A percentile compares a stretch with the other conserved stretches of the same genome.
These are phyloP conservation scores for Poecile atricapillus DNA, from an alignment of 2,113 vertebrate species.

Conservation along the genomic window DNA sequence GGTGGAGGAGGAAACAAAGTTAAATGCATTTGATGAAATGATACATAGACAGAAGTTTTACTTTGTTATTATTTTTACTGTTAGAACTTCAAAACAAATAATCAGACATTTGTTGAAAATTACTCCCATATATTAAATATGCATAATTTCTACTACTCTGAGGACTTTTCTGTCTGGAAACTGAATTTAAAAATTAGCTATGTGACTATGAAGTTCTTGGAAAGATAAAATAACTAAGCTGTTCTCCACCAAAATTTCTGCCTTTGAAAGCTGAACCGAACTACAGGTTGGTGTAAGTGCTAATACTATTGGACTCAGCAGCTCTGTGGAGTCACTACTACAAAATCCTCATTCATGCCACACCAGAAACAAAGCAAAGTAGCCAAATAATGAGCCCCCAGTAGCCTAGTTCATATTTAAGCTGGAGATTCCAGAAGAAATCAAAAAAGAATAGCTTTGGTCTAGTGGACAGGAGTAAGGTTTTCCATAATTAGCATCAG, in stretches of 20 bases:
- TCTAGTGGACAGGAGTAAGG: not conserved
- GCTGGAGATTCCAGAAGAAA: not conserved
- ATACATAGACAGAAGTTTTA: not conserved
- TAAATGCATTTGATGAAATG: not conserved
- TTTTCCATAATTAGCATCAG: not conserved
- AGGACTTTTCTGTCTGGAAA: not conserved
- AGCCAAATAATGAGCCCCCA: constrained; percentile 18
- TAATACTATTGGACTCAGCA: not conserved
- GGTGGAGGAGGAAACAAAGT: not conserved
- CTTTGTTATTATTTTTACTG: not conserved
- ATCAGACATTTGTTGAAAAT: not conserved
- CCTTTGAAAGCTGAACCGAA: not conserved
- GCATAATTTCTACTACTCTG: not conserved
- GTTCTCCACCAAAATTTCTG: not conserved
- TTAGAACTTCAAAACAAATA: not conserved
- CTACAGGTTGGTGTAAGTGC: not conserved
- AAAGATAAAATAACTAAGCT: not conserved
- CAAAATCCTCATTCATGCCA: not conserved
- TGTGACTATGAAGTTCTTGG: not conserved
- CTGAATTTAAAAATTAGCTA: not conserved
- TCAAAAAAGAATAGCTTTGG: not conserved
- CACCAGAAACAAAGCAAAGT: not conserved
- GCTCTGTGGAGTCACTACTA: not conserved
- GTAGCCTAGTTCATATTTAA: not conserved
- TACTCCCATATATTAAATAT: not conserved